Conservation (phyloP, 2,797 vertebrate species). For the Crocodylus rhombifer region DNA sequence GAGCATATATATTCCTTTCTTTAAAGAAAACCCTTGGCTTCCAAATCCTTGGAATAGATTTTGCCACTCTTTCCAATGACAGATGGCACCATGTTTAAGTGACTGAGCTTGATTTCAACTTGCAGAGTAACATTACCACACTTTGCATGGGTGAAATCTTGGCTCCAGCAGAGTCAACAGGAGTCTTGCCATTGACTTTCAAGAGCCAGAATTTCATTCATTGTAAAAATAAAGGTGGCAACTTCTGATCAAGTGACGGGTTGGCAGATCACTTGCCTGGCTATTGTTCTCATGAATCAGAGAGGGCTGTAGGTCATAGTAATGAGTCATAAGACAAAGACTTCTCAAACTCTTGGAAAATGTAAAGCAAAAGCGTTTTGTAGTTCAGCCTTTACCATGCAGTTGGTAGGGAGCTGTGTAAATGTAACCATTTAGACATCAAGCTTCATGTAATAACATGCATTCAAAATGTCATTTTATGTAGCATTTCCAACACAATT, state of each 20-base stretch:
- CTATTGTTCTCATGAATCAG: neutral
- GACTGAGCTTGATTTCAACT: too few relatives aligned
- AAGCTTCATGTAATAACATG: neutral
- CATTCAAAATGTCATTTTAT: neutral
- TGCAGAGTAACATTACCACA: neutral
- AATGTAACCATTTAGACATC: neutral
- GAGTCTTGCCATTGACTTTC: neutral
- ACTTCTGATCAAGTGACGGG: neutral
- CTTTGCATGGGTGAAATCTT: neutral
- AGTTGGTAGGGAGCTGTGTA: rapidly evolving
- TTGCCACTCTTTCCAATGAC: neutral
- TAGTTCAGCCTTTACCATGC: neutral
- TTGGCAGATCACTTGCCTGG: neutral
- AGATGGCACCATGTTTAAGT: too few relatives aligned
- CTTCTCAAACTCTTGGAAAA: neutral
- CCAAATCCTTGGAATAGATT: neutral
- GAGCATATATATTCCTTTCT: neutral
- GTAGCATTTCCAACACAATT: neutral
- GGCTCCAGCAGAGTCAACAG: neutral
- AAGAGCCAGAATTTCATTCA: neutral
- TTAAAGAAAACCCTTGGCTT: neutral
- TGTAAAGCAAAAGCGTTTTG: neutral
- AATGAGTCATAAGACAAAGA: neutral
- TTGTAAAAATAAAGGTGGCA: neutral
- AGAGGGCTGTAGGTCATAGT: neutral